These are phyloP conservation scores for Rhinophrynus dorsalis DNA, from an alignment of 2,797 vertebrate species.

Conservation along the genomic window DNA sequence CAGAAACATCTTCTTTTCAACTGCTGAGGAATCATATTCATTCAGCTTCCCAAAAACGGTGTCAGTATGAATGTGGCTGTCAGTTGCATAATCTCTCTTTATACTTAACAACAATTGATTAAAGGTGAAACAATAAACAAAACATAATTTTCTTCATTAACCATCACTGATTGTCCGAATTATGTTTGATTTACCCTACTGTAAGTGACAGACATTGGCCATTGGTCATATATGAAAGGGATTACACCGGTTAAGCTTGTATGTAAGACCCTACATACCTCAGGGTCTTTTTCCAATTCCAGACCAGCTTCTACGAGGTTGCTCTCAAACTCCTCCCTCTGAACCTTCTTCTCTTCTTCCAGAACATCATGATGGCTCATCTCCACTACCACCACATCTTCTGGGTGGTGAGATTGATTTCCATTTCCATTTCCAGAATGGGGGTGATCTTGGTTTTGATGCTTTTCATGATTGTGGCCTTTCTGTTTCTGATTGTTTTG, in stretches of 20 bases:
- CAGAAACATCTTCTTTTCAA: no score
- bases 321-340: conserved; percentile 88
- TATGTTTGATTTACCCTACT: not conserved
- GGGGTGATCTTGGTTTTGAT: not conserved
- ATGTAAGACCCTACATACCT: conserved; percentile 71
- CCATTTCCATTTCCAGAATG: conserved; percentile 39
- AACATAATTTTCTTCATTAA: no score
- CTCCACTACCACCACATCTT: conserved; percentile 61
- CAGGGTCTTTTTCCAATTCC: conserved; percentile 86
- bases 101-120: no score
- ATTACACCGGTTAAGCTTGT: no score
- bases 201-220: no score
- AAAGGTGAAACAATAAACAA: no score
- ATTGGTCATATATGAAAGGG: no score
- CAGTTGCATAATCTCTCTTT: no score
- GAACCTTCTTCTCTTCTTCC: conserved; percentile 81
- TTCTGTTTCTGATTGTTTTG: not conserved
- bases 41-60: no score
- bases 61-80: no score
- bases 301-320: conserved; percentile 85
- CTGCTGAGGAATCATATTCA: no score
- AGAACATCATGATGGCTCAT: conserved; percentile 65
- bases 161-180: no score
- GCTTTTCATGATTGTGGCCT: not conserved
- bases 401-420: conserved; percentile 49